A percentile compares a stretch with the other conserved stretches of the same genome.
phyloP scores from a whole-genome alignment of 2,797 vertebrate species.

The Sebastes miniatus region DNA sequence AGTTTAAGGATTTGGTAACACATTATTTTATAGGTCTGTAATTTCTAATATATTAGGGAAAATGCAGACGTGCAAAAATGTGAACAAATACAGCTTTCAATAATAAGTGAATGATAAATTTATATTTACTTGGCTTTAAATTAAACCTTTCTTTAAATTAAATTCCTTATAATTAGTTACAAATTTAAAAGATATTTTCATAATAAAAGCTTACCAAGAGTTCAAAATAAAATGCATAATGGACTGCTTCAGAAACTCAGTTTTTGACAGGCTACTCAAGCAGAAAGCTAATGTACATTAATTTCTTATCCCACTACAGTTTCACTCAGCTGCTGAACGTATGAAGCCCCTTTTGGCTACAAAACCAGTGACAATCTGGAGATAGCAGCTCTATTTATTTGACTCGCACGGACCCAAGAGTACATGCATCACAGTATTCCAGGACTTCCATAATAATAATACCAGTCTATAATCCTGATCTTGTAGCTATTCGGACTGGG shows the following conservation, averaged over 20 bases:
- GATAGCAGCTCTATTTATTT: slow-evolving; percentile 37
- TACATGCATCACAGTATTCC: slow-evolving; percentile 26
- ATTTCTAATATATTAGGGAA: neutral
- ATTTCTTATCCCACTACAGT: slow-evolving; percentile 2
- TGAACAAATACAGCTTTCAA: neutral
- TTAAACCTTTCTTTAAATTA: neutral
- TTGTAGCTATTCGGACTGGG: slow-evolving; percentile 63
- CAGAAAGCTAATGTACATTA: neutral
- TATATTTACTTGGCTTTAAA: neutral
- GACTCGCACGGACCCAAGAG: slow-evolving; percentile 11
- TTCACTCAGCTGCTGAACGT: slow-evolving; percentile 15
- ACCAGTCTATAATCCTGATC: slow-evolving; percentile 46
- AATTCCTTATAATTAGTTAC: neutral
- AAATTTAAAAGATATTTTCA: neutral
- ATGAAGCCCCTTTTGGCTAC: slow-evolving; percentile 13
- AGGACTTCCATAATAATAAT: slow-evolving; percentile 61
- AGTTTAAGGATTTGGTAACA: neutral
- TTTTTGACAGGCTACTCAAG: neutral
- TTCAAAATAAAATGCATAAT: neutral
- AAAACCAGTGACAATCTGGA: slow-evolving; percentile 20
- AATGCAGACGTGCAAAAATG: neutral
- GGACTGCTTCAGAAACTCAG: neutral
- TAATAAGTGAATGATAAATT: neutral
- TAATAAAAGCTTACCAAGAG: neutral
- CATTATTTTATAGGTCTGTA: neutral